Evolutionary conservation across 2,888 invertebrate genomes (phyloP).

Genomic region (Pasiphila rectangulata): DNA sequence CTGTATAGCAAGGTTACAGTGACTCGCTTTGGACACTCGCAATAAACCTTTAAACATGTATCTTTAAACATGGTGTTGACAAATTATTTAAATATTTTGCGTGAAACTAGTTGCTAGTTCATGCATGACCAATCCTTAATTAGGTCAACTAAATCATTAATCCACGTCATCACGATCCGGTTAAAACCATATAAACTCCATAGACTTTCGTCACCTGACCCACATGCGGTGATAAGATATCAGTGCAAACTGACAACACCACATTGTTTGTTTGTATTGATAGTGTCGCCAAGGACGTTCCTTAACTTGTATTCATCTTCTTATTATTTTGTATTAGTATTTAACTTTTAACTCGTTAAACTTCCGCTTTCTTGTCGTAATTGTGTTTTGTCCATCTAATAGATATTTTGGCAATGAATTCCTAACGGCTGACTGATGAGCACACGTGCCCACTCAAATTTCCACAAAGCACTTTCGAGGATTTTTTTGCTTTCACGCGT

Average conservation of each 20-base stretch:
- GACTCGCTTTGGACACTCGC: too few species aligned
- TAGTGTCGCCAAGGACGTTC: conserved; percentile 34
- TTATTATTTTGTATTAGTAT: too few species aligned
- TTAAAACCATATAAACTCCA: conserved; percentile 16
- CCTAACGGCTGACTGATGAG: neutral
- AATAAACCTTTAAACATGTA: too few species aligned
- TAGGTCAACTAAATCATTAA: conserved; percentile 10
- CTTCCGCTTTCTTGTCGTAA: neutral
- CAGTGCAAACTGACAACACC: conserved; percentile 33
- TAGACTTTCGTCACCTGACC: conserved; percentile 53
- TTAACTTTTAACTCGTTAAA: too few species aligned
- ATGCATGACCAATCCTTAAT: neutral
- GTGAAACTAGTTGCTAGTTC: too few species aligned
- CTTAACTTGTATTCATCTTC: conserved; percentile 28
- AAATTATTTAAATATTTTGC: too few species aligned
- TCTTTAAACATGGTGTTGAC: too few species aligned
- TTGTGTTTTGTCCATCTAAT: neutral
- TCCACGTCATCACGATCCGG: conserved; percentile 12
- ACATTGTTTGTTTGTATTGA: conserved; percentile 44
- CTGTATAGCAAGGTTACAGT: too few species aligned
- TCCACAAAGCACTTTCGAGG: conserved; percentile 13
- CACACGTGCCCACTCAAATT: conserved; percentile 11
- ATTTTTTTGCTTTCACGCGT: conserved; percentile 9
- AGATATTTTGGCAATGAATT: conserved; percentile 10
- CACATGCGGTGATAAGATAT: conserved; percentile 54